Evolutionary conservation across 2,113 vertebrate genomes (phyloP).

Genomic region (Sinocyclocheilus anshuiensis): DNA sequence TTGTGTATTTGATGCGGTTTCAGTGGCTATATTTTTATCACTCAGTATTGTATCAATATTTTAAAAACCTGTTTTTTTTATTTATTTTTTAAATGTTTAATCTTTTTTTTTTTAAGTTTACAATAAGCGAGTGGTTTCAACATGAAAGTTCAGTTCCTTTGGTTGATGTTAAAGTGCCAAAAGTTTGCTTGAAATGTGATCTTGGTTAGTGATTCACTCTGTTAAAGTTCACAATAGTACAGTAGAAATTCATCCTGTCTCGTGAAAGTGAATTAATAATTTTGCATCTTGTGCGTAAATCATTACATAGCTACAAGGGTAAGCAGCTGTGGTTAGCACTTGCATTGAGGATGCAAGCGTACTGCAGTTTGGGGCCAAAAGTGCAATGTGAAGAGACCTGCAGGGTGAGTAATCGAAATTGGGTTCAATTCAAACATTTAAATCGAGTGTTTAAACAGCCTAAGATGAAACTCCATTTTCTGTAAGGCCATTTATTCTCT

Average conservation of each 20-base stretch:
- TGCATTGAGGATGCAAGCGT: background rate
- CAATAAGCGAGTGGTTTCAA: background rate
- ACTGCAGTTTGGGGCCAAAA: background rate
- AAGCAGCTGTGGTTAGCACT: background rate
- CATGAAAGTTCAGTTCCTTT: background rate
- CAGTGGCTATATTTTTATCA: background rate
- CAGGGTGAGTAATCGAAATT: conserved; percentile 3
- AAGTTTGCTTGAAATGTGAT: background rate
- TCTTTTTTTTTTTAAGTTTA: background rate
- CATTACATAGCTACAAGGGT: background rate
- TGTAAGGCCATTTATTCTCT: conserved; percentile 5
- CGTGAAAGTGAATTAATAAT: background rate
- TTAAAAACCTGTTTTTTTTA: background rate
- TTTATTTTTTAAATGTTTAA: background rate
- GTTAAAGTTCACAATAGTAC: background rate
- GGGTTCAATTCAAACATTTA: background rate
- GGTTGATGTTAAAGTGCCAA: background rate
- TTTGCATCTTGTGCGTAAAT: background rate
- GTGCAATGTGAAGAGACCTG: background rate
- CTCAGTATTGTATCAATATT: background rate
- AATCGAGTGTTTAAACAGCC: background rate
- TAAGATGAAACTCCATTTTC: background rate
- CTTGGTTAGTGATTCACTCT: background rate
- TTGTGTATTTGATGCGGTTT: background rate
- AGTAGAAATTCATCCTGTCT: background rate